phyloP scores from a whole-genome alignment of 2,797 vertebrate species.

The Pangasius larnaudii region DNA sequence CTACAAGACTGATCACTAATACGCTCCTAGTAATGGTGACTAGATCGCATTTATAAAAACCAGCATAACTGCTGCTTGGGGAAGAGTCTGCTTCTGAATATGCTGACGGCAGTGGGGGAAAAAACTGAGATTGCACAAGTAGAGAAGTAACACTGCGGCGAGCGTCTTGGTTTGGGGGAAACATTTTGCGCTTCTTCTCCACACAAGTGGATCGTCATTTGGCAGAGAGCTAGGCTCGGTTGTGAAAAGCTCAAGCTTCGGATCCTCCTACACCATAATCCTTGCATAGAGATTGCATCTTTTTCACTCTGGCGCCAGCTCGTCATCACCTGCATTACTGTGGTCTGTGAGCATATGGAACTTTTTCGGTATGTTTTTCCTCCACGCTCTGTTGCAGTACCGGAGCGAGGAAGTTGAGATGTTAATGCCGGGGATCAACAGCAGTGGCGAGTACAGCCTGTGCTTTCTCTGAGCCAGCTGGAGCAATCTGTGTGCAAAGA shows the following conservation, averaged over 20 bases:
- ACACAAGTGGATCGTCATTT: not conserved
- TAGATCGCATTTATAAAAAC: not conserved
- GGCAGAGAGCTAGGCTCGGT: not conserved
- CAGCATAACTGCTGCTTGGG: not conserved
- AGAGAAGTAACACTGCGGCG: not conserved
- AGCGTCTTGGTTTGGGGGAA: conserved; percentile 1
- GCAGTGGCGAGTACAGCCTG: conserved; percentile 19
- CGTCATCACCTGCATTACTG: conserved; percentile 22
- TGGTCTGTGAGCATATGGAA: conserved; percentile 24
- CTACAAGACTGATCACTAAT: not conserved
- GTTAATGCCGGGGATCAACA: conserved; percentile 1
- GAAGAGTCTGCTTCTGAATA: not conserved
- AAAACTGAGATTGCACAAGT: conserved; percentile 3
- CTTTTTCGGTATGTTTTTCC: not conserved
- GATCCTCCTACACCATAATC: not conserved
- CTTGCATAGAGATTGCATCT: not conserved
- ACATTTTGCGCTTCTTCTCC: not conserved
- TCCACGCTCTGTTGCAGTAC: not conserved
- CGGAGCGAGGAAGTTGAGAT: not conserved
- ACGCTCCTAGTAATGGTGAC: no score
- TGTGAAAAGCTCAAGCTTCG: not conserved
- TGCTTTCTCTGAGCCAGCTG: conserved; percentile 15
- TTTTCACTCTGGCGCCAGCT: not conserved
- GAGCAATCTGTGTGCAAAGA: conserved; percentile 15
- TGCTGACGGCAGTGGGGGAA: not conserved